Percentiles rank a stretch among this genome's conserved stretches.
phyloP scores from a whole-genome alignment of 2,797 vertebrate genomes.

The Denticeps clupeoides region DNA sequence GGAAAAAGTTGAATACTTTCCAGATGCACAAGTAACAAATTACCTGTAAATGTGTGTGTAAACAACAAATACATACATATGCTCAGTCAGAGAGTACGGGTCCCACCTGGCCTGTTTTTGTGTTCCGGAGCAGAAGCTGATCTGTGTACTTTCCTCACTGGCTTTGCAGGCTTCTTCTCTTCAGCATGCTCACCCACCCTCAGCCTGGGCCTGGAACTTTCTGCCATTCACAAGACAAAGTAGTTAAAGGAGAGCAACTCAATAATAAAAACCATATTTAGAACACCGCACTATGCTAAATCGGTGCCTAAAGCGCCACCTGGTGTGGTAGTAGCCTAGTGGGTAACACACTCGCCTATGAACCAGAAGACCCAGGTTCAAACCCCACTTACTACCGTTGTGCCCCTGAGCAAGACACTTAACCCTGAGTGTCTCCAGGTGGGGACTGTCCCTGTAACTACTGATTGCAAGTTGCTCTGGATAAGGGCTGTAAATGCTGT shows the following conservation, averaged over 20 bases:
- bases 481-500: too few relatives aligned
- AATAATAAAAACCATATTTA: background rate
- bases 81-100: constrained; percentile 1
- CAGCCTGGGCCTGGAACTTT: constrained; percentile 13
- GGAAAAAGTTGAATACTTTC: too few relatives aligned
- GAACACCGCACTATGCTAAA: background rate
- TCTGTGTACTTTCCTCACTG: constrained; percentile 79
- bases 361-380: too few relatives aligned
- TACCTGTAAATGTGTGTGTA: too few relatives aligned
- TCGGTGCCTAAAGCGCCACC: background rate
- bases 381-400: too few relatives aligned
- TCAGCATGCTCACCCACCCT: constrained; percentile 34
- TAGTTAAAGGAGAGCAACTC: background rate
- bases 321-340: too few relatives aligned
- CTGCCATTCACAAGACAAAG: background rate
- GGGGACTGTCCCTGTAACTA: too few relatives aligned
- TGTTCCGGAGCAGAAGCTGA: constrained; percentile 53
- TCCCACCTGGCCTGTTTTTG: constrained; percentile 71
- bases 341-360: too few relatives aligned
- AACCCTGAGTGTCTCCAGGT: too few relatives aligned
- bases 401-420: too few relatives aligned
- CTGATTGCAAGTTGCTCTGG: too few relatives aligned
- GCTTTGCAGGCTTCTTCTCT: constrained; percentile 51
- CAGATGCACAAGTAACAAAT: too few relatives aligned
- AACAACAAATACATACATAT: background rate